These are phyloP conservation scores for Strigops habroptila DNA, from an alignment of 2,113 vertebrate genomes.

Conservation along the genomic window DNA sequence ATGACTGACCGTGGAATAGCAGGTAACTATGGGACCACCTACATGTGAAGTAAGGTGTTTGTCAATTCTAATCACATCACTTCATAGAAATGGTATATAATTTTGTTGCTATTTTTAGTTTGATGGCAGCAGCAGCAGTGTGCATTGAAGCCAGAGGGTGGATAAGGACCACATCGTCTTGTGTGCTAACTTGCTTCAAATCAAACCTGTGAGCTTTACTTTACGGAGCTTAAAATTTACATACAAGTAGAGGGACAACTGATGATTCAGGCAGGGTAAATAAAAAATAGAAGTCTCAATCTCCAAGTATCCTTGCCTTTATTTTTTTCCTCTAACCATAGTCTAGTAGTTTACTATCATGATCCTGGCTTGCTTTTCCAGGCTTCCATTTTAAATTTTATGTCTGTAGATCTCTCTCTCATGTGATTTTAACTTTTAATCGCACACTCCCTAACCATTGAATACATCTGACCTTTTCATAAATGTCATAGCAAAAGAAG, in stretches of 20 bases:
- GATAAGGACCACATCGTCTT: neutral
- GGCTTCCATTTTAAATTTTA: constrained; percentile 1
- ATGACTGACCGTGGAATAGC: neutral
- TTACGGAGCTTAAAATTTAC: neutral
- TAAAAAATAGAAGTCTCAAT: neutral
- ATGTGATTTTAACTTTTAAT: neutral
- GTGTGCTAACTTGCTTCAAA: neutral
- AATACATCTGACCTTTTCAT: neutral
- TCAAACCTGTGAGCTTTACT: neutral
- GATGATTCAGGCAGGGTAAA: neutral
- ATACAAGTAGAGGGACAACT: neutral
- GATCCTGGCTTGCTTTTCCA: neutral
- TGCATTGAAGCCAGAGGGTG: neutral
- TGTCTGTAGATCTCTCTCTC: neutral
- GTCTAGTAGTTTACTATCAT: neutral
- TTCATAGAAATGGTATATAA: neutral
- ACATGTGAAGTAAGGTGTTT: neutral
- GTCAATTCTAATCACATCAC: neutral
- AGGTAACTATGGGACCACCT: neutral
- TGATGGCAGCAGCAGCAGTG: neutral
- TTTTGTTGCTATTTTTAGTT: neutral
- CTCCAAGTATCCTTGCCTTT: neutral
- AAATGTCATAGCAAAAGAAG: neutral
- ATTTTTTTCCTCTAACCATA: neutral
- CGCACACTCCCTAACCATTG: neutral